Evolutionary conservation across 2,888 invertebrate species (phyloP), one percentile per base, ranked within the genome.

Genomic region (Acronicta aceris): DNA sequence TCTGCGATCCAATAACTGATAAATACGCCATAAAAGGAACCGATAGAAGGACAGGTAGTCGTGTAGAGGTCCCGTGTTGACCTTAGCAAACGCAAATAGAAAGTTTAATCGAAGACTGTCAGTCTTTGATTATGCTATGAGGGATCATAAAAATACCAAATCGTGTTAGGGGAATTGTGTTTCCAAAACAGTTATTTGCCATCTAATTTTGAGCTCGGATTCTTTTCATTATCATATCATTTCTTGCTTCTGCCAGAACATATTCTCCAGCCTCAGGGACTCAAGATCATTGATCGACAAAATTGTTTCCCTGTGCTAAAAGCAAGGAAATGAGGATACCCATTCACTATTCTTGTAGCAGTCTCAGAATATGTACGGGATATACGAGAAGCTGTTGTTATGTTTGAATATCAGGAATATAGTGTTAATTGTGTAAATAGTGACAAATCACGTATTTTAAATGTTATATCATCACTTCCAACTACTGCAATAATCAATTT

Each of bases 11-110:
- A 73, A 48, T 65, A 58, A 57, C 65, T 67, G 65, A 78, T 80
- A 77, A 74, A 69, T 68, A 78, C 67, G 25, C 80, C 64, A 17
- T 71, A 71, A 54, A 71, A 52, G 74, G 74, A 42, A 53, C 58
- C 36, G 30, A 69, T 59, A 51, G 57, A 47, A 61, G 76, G 78
- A 84, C 84, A 83, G 79, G 83, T 82, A 85, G 84, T 83, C 84
- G 76, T 81, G 78, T 76, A 53, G 50, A 52, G 81, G 82, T 79
- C 79, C 74, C 53, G 55, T 41, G 64, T 58, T 81, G 84, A 84
- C 84, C 85, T 70, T 64, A 58, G 65, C 76, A 74, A 81, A 79
- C 79, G 75, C 76, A 81, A 81, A 84, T 85, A 84, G 85, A 85
- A 84, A 85, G 85, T 74, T 75, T 46, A 61, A 46, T 72, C 49